Evolutionary conservation across 1,140 invertebrate genomes (phyloP).

Genomic region (Odontomachus brunneus): DNA sequence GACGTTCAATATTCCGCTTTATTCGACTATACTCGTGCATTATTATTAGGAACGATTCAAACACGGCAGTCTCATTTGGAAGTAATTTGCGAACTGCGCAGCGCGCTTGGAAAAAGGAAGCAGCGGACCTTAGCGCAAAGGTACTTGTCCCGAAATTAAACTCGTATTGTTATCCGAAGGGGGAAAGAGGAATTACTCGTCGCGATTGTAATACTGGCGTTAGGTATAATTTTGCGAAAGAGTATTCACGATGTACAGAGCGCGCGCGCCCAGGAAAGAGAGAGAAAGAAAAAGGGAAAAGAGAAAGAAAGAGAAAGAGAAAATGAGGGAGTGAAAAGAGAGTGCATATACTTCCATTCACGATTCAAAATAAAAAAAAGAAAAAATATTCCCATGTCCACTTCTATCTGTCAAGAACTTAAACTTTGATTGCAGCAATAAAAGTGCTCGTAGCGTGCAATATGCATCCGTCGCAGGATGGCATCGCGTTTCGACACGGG

Average conservation of each 20-base stretch:
- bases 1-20: slow-evolving; percentile 32
- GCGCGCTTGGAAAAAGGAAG: background rate
- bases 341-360: background rate
- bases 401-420: slow-evolving; percentile 43
- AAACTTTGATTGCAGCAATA: slow-evolving; percentile 53
- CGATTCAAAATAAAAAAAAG: background rate
- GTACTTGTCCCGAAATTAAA: slow-evolving; percentile 26
- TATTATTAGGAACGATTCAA: slow-evolving; percentile 33
- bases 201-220: background rate
- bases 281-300: no score
- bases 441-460: slow-evolving; percentile 37
- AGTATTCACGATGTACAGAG: background rate
- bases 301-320: no score
- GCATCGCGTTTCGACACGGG: slow-evolving; percentile 26
- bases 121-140: slow-evolving; percentile 7
- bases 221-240: slow-evolving; percentile 12
- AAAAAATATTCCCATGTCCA: background rate
- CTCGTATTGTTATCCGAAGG: background rate
- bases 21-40: slow-evolving; percentile 24
- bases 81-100: slow-evolving; percentile 16
- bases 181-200: slow-evolving; percentile 25
- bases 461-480: slow-evolving; percentile 27
- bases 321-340: background rate
- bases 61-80: background rate
- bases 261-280: no score